These are phyloP conservation scores for Psylliodes chrysocephalus DNA, from an alignment of 2,888 invertebrate species.

Conservation along the genomic window DNA sequence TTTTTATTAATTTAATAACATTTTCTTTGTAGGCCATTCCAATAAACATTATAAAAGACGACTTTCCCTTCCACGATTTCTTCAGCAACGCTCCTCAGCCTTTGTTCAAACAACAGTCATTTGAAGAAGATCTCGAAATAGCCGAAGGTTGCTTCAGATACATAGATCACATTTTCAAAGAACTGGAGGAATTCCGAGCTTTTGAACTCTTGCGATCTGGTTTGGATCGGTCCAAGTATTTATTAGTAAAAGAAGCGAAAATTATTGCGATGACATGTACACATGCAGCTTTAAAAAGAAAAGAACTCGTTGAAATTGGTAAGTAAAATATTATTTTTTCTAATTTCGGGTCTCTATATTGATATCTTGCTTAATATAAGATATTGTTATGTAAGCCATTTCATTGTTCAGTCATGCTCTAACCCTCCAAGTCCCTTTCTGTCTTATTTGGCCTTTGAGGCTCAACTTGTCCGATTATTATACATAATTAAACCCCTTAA, in stretches of 20 bases:
- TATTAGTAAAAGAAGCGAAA: slow-evolving; percentile 98
- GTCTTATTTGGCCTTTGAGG: too few species aligned
- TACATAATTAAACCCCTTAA: too few species aligned
- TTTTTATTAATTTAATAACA: too few species aligned
- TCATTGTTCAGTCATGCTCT: too few species aligned
- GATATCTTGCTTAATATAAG: too few species aligned
- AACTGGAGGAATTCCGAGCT: slow-evolving; percentile 97
- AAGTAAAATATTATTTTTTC: too few species aligned
- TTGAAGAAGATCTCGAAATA: slow-evolving; percentile 85
- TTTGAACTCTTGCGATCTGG: slow-evolving; percentile 97
- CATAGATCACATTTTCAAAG: slow-evolving; percentile 94
- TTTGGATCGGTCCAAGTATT: slow-evolving; percentile 93
- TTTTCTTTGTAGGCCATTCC: slow-evolving; percentile 15
- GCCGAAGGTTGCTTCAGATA: slow-evolving; percentile 95
- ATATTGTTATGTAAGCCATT: too few species aligned
- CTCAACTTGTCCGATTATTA: too few species aligned
- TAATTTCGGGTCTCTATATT: too few species aligned
- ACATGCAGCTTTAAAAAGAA: slow-evolving; percentile 96
- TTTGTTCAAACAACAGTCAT: slow-evolving; percentile 82
- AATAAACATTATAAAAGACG: slow-evolving; percentile 71
- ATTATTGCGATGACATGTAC: slow-evolving; percentile 99
- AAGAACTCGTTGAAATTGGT: slow-evolving; percentile 94
- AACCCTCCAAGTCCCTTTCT: too few species aligned
- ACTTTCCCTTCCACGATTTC: slow-evolving; percentile 95
- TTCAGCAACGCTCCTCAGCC: slow-evolving; percentile 95